Evolutionary conservation across 2,113 vertebrate genomes (phyloP).

Genomic region (Acrocephalus kingi): DNA sequence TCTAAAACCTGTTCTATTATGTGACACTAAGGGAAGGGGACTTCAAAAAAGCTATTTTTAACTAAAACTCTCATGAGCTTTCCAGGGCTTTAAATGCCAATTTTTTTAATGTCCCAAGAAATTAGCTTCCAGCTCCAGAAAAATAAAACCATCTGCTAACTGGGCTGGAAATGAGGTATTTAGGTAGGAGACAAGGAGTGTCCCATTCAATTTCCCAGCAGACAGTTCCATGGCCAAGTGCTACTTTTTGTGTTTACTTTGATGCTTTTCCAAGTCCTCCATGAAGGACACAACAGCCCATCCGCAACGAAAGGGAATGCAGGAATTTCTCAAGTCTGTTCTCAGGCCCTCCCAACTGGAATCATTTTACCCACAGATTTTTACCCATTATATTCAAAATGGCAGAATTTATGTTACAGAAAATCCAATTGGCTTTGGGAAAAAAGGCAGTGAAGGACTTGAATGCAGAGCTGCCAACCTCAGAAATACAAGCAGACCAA

Average conservation of each 20-base stretch:
- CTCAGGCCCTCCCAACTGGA: neutral
- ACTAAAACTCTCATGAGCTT: neutral
- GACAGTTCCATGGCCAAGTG: neutral
- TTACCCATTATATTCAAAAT: neutral
- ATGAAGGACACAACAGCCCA: neutral
- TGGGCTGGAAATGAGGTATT: neutral
- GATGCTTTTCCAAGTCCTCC: neutral
- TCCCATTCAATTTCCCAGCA: neutral
- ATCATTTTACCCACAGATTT: neutral
- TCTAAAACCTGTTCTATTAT: neutral
- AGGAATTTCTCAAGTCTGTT: neutral
- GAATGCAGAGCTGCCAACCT: neutral
- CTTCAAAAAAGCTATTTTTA: neutral
- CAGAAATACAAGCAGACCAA: constrained; percentile 15
- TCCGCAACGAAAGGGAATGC: neutral
- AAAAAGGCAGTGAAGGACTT: neutral
- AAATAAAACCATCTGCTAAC: neutral
- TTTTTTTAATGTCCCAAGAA: neutral
- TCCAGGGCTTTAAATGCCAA: neutral
- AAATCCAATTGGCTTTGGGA: neutral
- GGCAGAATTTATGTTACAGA: neutral
- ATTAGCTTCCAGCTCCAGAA: neutral
- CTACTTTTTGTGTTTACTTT: rapidly evolving
- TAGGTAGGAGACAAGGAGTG: neutral
- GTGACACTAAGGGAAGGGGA: neutral